These are phyloP conservation scores for Kryphioiulus occultus DNA, from an alignment of 2,888 invertebrate species.

Conservation along the genomic window DNA sequence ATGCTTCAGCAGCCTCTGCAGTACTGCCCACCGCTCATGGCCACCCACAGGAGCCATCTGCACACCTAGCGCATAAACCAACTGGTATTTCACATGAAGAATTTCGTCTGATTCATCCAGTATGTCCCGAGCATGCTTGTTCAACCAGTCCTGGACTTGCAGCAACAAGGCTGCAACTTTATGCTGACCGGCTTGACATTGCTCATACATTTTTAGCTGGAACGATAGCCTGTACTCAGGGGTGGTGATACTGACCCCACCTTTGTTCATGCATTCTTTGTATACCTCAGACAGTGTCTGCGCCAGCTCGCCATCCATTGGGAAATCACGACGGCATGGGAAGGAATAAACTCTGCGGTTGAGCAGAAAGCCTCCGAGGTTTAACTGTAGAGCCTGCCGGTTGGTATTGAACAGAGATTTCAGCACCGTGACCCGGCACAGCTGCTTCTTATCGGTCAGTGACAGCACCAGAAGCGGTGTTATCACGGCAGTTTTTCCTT, in stretches of 20 bases:
- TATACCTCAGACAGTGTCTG: not conserved
- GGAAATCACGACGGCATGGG: not conserved
- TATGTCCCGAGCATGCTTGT: slow-evolving; percentile 54
- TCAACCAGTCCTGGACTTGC: slow-evolving; percentile 53
- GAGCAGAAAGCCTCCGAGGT: not conserved
- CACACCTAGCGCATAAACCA: slow-evolving; percentile 55
- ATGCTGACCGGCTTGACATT: not conserved
- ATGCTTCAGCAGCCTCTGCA: not conserved
- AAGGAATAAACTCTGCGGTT: not conserved
- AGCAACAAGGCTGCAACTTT: not conserved
- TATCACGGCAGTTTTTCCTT: slow-evolving; percentile 54
- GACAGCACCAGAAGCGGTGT: slow-evolving; percentile 53
- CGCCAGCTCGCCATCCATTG: not conserved
- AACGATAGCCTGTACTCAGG: not conserved
- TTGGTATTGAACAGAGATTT: slow-evolving; percentile 27
- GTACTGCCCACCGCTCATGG: not conserved
- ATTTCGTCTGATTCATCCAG: slow-evolving; percentile 57
- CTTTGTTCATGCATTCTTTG: not conserved
- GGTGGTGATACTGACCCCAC: not conserved
- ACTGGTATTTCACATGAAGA: slow-evolving; percentile 55
- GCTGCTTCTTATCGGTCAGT: slow-evolving; percentile 47
- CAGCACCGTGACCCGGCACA: slow-evolving; percentile 55
- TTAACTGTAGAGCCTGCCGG: not conserved
- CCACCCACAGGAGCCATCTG: slow-evolving; percentile 54
- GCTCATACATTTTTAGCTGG: not conserved